Conservation (phyloP, 2,888 invertebrate genomes). For the Hirudinaria manillensis region DNA sequence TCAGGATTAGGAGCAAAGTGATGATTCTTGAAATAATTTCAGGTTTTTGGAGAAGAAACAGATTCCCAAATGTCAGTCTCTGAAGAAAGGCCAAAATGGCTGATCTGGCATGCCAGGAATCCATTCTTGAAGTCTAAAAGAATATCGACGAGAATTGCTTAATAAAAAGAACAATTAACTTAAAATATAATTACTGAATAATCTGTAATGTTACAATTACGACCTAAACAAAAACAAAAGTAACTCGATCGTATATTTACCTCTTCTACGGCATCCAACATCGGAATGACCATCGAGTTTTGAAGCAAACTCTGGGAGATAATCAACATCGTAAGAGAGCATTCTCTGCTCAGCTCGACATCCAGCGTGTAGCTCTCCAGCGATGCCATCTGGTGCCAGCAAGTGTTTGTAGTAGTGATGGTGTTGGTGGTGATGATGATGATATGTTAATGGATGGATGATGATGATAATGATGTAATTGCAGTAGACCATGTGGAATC, state of each 20-base stretch:
- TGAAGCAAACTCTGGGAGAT: conserved; percentile 56
- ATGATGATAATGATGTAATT: too few species aligned
- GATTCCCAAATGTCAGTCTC: conserved; percentile 58
- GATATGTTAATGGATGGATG: neutral
- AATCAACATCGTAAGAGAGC: conserved; percentile 64
- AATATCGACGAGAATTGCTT: too few species aligned
- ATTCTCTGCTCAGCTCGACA: conserved; percentile 64
- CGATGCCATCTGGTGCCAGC: conserved; percentile 61
- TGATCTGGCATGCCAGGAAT: conserved; percentile 58
- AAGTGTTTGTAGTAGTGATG: conserved; percentile 1
- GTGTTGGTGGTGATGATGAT: conserved; percentile 14
- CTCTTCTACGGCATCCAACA: conserved; percentile 60
- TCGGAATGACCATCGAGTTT: conserved; percentile 58
- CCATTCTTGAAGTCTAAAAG: conserved; percentile 44
- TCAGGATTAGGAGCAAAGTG: conserved; percentile 59
- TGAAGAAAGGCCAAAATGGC: conserved; percentile 57
- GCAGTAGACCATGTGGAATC: too few species aligned
- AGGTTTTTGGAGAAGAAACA: conserved; percentile 53
- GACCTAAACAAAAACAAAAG: too few species aligned
- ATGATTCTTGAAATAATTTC: conserved; percentile 46
- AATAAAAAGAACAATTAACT: too few species aligned
- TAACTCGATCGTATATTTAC: too few species aligned
- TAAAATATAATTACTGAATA: too few species aligned
- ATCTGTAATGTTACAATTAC: too few species aligned
- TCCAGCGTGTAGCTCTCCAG: conserved; percentile 72